Evolutionary conservation across 2,888 invertebrate genomes (phyloP), one percentile per base, ranked within the genome.

Genomic region (Noctua fimbriata): DNA sequence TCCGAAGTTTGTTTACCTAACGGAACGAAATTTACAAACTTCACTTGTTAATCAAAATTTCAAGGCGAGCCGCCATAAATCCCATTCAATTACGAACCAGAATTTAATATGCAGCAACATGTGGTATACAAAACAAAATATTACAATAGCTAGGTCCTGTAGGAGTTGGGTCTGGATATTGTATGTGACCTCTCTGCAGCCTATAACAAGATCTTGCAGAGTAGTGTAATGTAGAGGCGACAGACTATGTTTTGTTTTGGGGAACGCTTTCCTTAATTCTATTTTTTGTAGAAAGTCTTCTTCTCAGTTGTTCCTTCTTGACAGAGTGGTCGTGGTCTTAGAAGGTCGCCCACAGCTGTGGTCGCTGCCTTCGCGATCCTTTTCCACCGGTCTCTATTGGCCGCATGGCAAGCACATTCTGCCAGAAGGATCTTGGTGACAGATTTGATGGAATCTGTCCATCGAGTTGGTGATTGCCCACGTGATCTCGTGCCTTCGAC

Each of bases 61-160:
- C 55, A 86, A 82, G 32, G 52, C 72, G 5, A 70, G 36, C 72
- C 0, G 24, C 10, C 67, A 76, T 28, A 76, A 63, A 76, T 77
- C 74, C 58, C 49, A 60, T 85, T 81, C 78, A 82, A 76, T 79
- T 84, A 84, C 60, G 65, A 55, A 66, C 79, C 77, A 77, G 36
- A 73, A 73, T 88, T 76, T 67, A 85, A 83, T 83, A 80, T 83
- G 69, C 52, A 70, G 71, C 73, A 80, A 76, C 72, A 81, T 86
- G 81, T 85, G 84, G 83, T 79, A 73, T 73, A 82, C 71, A 77
- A 83, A 81, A 77, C 88, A 83, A 89, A 85, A 84, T 84, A 87
- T 82, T 84, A 82, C 78, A 88, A 82, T 78, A 73, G 82, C 81
- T 76, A 49, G 75, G 70, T 81, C 76, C 69, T 84, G 65, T 63